Evolutionary conservation across 1,140 invertebrate genomes (phyloP).

Genomic region (Papilio xuthus): DNA sequence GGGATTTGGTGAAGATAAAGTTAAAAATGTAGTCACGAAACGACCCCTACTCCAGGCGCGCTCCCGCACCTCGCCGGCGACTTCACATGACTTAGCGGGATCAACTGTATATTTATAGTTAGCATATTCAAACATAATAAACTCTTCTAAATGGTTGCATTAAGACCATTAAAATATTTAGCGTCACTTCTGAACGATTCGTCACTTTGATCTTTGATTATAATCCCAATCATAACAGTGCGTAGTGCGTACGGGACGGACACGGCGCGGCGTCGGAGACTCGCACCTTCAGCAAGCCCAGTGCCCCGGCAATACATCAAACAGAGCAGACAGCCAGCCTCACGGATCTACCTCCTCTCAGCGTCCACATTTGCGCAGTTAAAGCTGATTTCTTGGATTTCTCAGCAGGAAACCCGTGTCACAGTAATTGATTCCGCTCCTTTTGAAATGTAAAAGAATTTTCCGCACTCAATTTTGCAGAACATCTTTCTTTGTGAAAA

Average conservation of each 20-base stretch:
- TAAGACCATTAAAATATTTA: too few relatives aligned
- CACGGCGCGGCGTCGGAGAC: not conserved
- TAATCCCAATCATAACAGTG: too few relatives aligned
- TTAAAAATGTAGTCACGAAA: not conserved
- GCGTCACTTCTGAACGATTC: too few relatives aligned
- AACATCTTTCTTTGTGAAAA: not conserved
- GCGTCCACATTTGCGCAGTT: not conserved
- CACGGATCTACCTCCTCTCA: not conserved
- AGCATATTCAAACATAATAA: too few relatives aligned
- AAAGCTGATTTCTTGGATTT: constrained; percentile 6
- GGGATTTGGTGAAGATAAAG: not conserved
- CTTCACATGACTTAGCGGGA: too few relatives aligned
- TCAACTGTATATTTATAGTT: too few relatives aligned
- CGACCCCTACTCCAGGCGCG: too few relatives aligned
- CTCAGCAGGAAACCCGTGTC: constrained; percentile 16
- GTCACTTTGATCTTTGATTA: not conserved
- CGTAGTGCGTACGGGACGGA: too few relatives aligned
- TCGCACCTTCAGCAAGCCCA: not conserved
- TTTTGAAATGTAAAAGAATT: constrained; percentile 1
- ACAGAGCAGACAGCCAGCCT: not conserved
- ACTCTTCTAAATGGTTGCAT: too few relatives aligned
- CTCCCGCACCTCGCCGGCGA: too few relatives aligned
- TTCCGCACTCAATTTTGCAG: not conserved
- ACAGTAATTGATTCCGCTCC: constrained; percentile 12
- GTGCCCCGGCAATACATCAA: not conserved